Percentiles rank a stretch among this genome's conserved stretches.
phyloP scores from a whole-genome alignment of 2,113 vertebrate genomes.

The Alexandromys fortis region DNA sequence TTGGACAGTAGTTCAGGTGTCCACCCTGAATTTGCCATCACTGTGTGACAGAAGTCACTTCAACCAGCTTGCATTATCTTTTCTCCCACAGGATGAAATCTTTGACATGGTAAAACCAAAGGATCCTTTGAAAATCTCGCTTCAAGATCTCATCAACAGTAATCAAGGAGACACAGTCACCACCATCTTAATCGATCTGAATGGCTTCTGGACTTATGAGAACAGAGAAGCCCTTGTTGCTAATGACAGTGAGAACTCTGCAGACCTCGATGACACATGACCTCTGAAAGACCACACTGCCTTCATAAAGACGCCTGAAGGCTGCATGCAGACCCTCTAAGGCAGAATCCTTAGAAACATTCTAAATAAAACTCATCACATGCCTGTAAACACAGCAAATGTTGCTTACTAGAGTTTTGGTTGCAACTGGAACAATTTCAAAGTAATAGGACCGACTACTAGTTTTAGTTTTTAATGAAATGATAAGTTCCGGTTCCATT shows the following conservation, averaged over 20 bases:
- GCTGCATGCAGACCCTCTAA: slow-evolving; percentile 48
- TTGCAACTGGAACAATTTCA: not conserved
- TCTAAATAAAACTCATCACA: slow-evolving; percentile 67
- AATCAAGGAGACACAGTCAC: slow-evolving; percentile 97
- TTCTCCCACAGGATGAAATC: slow-evolving; percentile 94
- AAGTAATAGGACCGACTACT: slow-evolving; percentile 52
- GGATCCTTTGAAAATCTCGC: slow-evolving; percentile 96
- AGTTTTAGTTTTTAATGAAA: not conserved
- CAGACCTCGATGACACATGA: slow-evolving; percentile 93
- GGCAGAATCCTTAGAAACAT: slow-evolving; percentile 61
- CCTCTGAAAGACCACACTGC: slow-evolving; percentile 58
- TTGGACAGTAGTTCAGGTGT: slow-evolving; percentile 31
- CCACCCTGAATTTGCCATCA: slow-evolving; percentile 33
- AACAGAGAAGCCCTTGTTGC: slow-evolving; percentile 98
- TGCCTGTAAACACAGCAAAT: slow-evolving; percentile 41
- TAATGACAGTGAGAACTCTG: slow-evolving; percentile 89
- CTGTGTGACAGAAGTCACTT: slow-evolving; percentile 22
- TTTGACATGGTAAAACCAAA: slow-evolving; percentile 99
- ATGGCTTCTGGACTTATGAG: slow-evolving; percentile 99
- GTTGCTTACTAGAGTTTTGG: slow-evolving; percentile 41
- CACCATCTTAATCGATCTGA: slow-evolving; percentile 98
- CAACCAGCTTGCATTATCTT: slow-evolving; percentile 32
- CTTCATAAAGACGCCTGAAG: slow-evolving; percentile 48
- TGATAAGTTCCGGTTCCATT: slow-evolving; percentile 15
- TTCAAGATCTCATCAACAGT: slow-evolving; percentile 98